Evolutionary conservation across 2,797 vertebrate genomes (phyloP), one percentile per base, ranked within the genome.

Genomic region (Emys orbicularis): DNA sequence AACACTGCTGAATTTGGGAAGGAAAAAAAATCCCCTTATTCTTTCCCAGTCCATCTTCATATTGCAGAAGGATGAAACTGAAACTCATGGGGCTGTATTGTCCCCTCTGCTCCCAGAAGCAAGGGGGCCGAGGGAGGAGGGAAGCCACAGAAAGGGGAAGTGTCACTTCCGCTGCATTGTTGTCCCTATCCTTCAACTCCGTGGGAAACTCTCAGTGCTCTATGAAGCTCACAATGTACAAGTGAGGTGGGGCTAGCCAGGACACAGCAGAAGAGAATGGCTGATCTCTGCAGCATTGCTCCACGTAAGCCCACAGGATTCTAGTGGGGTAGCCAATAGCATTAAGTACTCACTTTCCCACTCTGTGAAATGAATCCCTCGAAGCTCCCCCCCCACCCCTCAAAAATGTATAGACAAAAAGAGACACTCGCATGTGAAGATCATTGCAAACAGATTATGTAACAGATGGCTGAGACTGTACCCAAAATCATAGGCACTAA

Each of bases 51-150:
- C 44, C 54, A 2, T 16, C 12, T 12, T 92, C 47, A 65, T 5
- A 37, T 41, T n/a, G 54, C 57, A 81, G 50, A 7, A 90, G 77
- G 56, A 72, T 93, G 53, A 61, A 74, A 12, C 1, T 49, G 53
- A 31, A 76, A 13, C 6, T 9, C 0, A 3, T 25, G 31, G 61
- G n/a, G 80, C 0, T 0, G 23, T 53, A 27, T 31, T 5, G 15
- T 59, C 79, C n/a, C 61, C 52, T 72, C 10, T 72, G 21, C n/a
- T 72, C 41, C 9, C 18, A 72, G 65, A 37, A 72, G 61, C 10
- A 27, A 59, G 31, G n/a, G 27, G 15, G 3, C 80, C 47, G 11
- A 29, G 50, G 5, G 6, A 74, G 25, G 31, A 44, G 47, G 47
- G 41, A 87, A 31, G 18, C 5, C 47, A 54, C 79, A 52, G 49